Conservation (phyloP, 2,888 invertebrate genomes). For the Leptopilina drosophilae region DNA sequence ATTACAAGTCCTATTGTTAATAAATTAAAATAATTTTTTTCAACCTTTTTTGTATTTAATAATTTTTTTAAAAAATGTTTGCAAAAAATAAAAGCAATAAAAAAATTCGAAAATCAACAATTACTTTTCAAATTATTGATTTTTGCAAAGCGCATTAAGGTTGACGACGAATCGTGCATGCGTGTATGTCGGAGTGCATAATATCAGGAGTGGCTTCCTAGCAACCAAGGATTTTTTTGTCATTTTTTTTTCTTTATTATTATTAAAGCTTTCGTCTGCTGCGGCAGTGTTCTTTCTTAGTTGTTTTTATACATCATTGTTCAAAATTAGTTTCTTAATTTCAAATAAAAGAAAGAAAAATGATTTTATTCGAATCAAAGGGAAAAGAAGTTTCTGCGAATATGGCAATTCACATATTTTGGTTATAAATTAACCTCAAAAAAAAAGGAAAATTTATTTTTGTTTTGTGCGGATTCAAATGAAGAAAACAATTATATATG, state of each 20-base stretch:
- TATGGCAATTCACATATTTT: neutral
- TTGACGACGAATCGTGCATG: slow-evolving; percentile 7
- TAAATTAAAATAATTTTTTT: too few species aligned
- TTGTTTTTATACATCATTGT: slow-evolving; percentile 15
- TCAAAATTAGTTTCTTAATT: slow-evolving; percentile 11
- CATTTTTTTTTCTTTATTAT: neutral
- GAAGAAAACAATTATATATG: slow-evolving; percentile 21
- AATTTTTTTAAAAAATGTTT: too few species aligned
- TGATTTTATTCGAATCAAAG: neutral
- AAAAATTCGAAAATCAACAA: neutral
- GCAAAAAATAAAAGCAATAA: neutral
- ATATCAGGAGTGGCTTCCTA: slow-evolving; percentile 15
- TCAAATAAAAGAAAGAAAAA: slow-evolving; percentile 6
- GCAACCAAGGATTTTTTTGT: neutral
- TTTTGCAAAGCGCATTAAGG: slow-evolving; percentile 6
- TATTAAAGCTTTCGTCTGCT: slow-evolving; percentile 2
- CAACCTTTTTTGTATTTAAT: too few species aligned
- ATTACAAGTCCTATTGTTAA: too few species aligned
- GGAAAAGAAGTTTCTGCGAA: neutral
- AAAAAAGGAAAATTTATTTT: neutral
- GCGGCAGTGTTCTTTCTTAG: neutral
- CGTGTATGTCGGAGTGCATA: slow-evolving; percentile 17
- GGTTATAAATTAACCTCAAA: slow-evolving; percentile 22
- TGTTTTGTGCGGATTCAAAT: neutral
- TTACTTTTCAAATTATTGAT: slow-evolving; percentile 29